Evolutionary conservation across 2,113 vertebrate species (phyloP).

Genomic region (Mirza zaza): DNA sequence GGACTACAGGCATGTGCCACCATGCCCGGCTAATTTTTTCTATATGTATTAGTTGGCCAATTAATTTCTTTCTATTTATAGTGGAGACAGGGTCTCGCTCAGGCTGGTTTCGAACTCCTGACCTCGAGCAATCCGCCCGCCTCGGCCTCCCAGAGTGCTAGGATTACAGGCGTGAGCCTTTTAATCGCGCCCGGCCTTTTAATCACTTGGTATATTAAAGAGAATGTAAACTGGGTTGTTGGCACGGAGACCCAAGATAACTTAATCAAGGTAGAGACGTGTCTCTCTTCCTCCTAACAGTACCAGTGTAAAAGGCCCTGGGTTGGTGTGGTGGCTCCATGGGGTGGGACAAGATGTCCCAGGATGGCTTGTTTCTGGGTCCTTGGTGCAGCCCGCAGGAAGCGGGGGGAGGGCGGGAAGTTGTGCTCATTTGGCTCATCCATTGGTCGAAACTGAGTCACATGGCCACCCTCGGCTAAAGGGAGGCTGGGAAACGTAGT

Average conservation of each 20-base stretch:
- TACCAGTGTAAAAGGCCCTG: neutral
- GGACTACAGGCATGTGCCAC: too few relatives aligned
- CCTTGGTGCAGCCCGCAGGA: neutral
- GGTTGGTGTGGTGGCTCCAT: neutral
- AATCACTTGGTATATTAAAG: too few relatives aligned
- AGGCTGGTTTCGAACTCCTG: too few relatives aligned
- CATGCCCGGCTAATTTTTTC: too few relatives aligned
- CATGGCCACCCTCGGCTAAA: neutral
- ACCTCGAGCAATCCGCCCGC: too few relatives aligned
- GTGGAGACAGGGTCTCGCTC: too few relatives aligned
- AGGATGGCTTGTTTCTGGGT: neutral
- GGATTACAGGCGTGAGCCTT: too few relatives aligned
- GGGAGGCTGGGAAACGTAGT: slow-evolving; percentile 60
- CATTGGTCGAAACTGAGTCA: slow-evolving; percentile 38
- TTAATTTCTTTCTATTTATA: too few relatives aligned
- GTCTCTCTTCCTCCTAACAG: neutral
- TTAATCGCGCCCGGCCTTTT: too few relatives aligned
- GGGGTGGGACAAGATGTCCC: neutral
- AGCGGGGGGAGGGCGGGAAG: fast-evolving
- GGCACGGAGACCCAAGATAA: neutral
- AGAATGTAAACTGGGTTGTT: neutral
- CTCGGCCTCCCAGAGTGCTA: too few relatives aligned
- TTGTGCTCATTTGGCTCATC: neutral
- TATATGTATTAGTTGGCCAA: too few relatives aligned
- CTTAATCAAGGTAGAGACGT: neutral